Evolutionary conservation across 2,113 vertebrate species (phyloP).

Genomic region (Piliocolobus tephrosceles): DNA sequence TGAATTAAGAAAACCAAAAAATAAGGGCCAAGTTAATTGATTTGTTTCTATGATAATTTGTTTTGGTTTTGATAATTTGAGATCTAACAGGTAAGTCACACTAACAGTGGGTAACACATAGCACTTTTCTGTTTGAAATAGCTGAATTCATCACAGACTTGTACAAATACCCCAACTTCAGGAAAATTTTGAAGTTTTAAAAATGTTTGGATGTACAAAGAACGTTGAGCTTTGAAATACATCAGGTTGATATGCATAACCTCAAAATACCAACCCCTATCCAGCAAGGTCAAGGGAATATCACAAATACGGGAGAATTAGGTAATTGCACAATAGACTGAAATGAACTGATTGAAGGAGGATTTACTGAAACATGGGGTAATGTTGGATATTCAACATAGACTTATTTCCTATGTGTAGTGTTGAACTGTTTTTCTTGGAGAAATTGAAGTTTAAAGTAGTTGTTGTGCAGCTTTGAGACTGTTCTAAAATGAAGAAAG

Average conservation of each 20-base stretch:
- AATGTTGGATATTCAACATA: neutral
- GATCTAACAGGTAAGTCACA: slow-evolving; percentile 59
- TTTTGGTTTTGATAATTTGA: neutral
- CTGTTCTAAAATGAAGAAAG: neutral
- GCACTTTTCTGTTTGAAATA: neutral
- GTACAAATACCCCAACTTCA: neutral
- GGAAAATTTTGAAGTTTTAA: neutral
- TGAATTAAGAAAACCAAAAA: neutral
- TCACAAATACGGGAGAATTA: neutral
- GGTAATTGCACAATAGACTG: neutral
- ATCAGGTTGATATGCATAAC: neutral
- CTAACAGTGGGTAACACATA: too few relatives aligned
- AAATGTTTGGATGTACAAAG: neutral
- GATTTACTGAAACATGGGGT: neutral
- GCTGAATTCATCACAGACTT: neutral
- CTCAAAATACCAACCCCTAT: neutral
- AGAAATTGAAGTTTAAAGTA: neutral
- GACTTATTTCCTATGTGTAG: neutral
- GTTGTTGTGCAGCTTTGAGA: too few relatives aligned
- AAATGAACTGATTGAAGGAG: neutral
- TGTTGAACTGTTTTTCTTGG: neutral
- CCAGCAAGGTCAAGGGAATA: neutral
- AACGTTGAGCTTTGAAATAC: neutral
- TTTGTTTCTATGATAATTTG: neutral
- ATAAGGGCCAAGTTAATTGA: neutral